phyloP scores from a whole-genome alignment of 1,140 invertebrate genomes.

The Ectropis grisescens region DNA sequence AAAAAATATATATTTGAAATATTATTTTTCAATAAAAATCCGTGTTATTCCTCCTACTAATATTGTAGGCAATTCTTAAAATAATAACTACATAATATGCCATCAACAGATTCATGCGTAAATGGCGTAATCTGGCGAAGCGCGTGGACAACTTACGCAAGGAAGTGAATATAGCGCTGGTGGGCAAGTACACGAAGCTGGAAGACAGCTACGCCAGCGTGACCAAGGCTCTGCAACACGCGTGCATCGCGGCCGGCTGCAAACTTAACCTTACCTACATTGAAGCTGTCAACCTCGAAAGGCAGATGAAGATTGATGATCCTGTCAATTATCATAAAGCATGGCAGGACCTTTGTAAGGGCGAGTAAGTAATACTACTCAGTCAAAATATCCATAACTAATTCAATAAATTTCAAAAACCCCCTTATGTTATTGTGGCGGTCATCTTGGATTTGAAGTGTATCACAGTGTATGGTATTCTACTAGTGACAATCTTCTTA shows the following conservation, averaged over 20 bases:
- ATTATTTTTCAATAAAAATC: too few species aligned
- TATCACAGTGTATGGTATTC: too few species aligned
- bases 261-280: constrained; percentile 93
- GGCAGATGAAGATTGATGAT: constrained; percentile 76
- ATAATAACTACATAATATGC: too few species aligned
- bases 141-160: constrained; percentile 84
- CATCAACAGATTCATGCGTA: constrained; percentile 79
- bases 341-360: constrained; percentile 91
- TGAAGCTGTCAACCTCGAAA: constrained; percentile 92
- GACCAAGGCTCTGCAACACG: constrained; percentile 94
- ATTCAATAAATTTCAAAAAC: too few species aligned
- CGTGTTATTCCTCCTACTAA: too few species aligned
- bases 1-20: too few species aligned
- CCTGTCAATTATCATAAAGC: constrained; percentile 93
- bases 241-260: constrained; percentile 85
- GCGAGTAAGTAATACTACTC: constrained; percentile 86
- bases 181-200: constrained; percentile 99
- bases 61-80: too few species aligned
- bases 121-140: constrained; percentile 92
- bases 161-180: constrained; percentile 92
- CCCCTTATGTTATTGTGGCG: too few species aligned
- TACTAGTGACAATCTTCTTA: too few species aligned
- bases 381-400: too few species aligned
- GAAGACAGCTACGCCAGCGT: constrained; percentile 98
- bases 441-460: too few species aligned